These are phyloP conservation scores for Morus bassanus DNA, from an alignment of 2,797 vertebrate species.

Conservation along the genomic window DNA sequence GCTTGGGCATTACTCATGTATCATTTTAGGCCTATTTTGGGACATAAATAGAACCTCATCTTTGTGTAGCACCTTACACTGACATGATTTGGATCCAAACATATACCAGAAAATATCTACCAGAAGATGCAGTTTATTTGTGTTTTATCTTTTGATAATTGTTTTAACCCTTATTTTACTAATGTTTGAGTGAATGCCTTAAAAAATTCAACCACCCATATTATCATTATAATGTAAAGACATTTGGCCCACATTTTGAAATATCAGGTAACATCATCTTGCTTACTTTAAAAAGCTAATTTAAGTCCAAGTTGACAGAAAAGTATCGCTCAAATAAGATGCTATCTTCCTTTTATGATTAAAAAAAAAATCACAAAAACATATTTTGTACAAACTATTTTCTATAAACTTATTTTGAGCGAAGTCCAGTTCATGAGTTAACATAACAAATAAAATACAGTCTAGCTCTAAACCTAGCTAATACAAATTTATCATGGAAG, in stretches of 20 bases:
- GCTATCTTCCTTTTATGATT: not conserved
- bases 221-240: not conserved
- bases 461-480: not conserved
- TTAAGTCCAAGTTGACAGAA: not conserved
- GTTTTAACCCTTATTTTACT: not conserved
- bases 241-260: not conserved
- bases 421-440: not conserved
- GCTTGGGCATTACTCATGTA: not conserved
- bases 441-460: not conserved
- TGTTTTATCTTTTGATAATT: not conserved
- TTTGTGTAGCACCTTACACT: not conserved
- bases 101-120: not conserved
- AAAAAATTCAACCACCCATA: not conserved
- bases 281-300: not conserved
- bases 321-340: not conserved
- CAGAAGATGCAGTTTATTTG: not conserved
- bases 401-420: not conserved
- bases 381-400: not conserved
- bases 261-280: not conserved
- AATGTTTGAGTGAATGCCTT: not conserved
- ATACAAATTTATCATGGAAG: conserved; percentile 4
- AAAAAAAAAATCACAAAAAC: not conserved
- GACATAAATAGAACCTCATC: not conserved
- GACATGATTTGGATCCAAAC: not conserved
- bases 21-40: not conserved